phyloP scores from a whole-genome alignment of 2,113 vertebrate genomes.

The Pelodiscus sinensis region DNA sequence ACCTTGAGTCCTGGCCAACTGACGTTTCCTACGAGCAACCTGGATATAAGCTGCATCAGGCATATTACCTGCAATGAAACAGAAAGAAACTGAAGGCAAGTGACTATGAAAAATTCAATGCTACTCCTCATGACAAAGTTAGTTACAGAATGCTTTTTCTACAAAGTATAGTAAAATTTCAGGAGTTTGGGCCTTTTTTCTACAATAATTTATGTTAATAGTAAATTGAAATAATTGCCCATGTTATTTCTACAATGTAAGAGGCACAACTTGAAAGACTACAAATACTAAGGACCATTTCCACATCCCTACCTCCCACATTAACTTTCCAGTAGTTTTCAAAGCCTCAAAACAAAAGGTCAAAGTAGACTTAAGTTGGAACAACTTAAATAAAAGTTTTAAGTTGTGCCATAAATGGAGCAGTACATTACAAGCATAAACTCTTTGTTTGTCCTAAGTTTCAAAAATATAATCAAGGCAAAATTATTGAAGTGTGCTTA shows the following conservation, averaged over 20 bases:
- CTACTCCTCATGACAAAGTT: background rate
- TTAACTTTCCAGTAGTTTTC: background rate
- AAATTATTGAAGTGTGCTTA: background rate
- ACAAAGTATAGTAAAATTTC: background rate
- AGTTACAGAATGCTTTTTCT: background rate
- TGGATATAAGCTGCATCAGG: slow-evolving; percentile 76
- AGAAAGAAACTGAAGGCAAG: slow-evolving; percentile 11
- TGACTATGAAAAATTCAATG: background rate
- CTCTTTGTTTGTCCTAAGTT: background rate
- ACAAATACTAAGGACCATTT: background rate
- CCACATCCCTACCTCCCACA: background rate
- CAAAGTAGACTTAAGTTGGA: background rate
- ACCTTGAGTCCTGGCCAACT: slow-evolving; percentile 72
- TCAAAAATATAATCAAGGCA: background rate
- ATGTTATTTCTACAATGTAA: background rate
- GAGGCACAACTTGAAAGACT: background rate
- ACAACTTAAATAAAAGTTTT: background rate
- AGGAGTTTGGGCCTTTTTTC: background rate
- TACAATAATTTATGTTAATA: background rate
- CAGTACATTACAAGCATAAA: background rate
- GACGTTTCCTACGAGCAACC: slow-evolving; percentile 82
- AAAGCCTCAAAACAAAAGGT: background rate
- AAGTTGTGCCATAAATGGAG: background rate
- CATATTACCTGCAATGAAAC: slow-evolving; percentile 75
- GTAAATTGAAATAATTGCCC: background rate